Evolutionary conservation across 2,113 vertebrate species (phyloP), one percentile per base, ranked within the genome.

Genomic region (Holacanthus passer): DNA sequence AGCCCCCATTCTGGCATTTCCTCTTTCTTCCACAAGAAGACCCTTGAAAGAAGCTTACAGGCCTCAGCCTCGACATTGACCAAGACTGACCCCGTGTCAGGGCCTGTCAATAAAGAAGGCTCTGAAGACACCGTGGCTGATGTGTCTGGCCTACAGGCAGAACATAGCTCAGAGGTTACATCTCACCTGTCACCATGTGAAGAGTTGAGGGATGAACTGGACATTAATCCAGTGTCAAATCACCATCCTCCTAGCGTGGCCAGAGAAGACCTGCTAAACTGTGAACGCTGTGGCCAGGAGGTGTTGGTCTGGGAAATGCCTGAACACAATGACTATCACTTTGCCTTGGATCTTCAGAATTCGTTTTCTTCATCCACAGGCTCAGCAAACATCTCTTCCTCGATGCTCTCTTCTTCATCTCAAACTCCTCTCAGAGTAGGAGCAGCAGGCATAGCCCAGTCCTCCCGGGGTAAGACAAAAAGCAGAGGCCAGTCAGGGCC

Each of bases 301-400:
- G 92, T 99, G 73, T 82, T 90, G 35, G 94, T 94, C 17, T 99
- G 98, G 98, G 97, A 99, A 31, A 95, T 97, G 94, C 96, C 97
- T 0, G 98, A 99, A 91, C 98, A 99, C 74, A 92, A 64, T 5
- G 98, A 99, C 88, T 99, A 97, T 74, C 98, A 99, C 87, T 98
- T 98, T 87, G 98, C 98, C 27, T 59, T 97, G 74, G 97, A 99
- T 53, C 93, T 99, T 52, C 98, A 99, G 73, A 95, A 94, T 17
- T 97, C 97, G 1, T 94, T 99, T 76, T 94, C 95, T 17, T 27
- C 94, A 20, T 73, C 83, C 7, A 19, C 60, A 2, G 11, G 19
- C 35, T 66, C 82, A 64, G 41, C 41, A n/a, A 5, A 39, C n/a
- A 10, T 1, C 64, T 37, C 81, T 5, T 74, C 87, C 32, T 66